Base-by-base conservation (phyloP, 2,797 vertebrate genomes). In the Dendrocincla fuliginosa region DNA sequence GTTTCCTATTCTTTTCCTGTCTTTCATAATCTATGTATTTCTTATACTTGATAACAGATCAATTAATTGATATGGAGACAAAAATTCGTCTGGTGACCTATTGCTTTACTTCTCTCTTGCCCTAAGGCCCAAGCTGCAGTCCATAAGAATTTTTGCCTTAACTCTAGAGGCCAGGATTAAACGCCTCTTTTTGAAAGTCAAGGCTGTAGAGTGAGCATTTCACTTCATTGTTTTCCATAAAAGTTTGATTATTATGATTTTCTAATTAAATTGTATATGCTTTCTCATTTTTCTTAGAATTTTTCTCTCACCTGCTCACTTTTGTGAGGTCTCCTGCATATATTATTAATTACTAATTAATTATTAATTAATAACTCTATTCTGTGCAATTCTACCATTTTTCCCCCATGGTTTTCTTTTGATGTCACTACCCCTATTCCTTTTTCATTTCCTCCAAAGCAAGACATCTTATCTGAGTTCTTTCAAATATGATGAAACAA, bases 391-490 rank as follows among this genome's bases (percentile, higher is more conserved):
- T 84, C 87, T 81, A 37, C 74, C 13, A 6, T 65, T 89, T 87
- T 78, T 35, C 33, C 70, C 44, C 25, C 7, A 2, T 79, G 53
- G 52, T 83, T 93, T 95, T 73, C 73, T 91, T 95, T 89, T 88
- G 69, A 71, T 87, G 71, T 94, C 53, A 47, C 49, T 90, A 39
- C 46, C 44, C 33, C 50, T 92, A 37, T 91, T 93, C 56, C 6
- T 28, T 89, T 95, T 95, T 96, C 80, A 95, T 96, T 95, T 95
- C 89, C 91, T 96, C 87, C 53, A 50, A 90, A 96, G 70, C 64
- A 90, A 91, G 92, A 80, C 77, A 49, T 93, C 76, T 91, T 95
- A 96, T 90, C 93, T 70, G 52, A 74, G 39, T 84, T 69, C 67
- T 87, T 88, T 71, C 42, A 89, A 82, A 93, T 83, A 82, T 83